Base-by-base conservation (phyloP, 1,140 invertebrate species). In the Zaprionus gabonicus region DNA sequence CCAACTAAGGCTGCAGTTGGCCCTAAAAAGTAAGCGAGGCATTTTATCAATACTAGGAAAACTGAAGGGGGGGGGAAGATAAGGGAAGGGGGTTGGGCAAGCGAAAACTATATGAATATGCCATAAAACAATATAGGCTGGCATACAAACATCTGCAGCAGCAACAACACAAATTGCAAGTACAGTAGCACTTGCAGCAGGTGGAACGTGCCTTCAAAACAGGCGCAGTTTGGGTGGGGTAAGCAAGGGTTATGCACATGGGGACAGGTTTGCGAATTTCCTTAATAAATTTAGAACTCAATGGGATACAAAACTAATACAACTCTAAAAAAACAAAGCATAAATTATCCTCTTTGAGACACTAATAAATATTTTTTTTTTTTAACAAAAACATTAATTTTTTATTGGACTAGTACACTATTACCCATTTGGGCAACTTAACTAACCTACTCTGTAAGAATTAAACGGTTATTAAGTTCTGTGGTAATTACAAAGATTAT, bases 81-180 rank as follows among this genome's bases (percentile, higher is more conserved):
- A 31, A 27, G 38, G 64, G 27, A 27, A 34, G 31, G 67, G 10
- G 68, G 53, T 36, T 46, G 41, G 36, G 27, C 28, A 51, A 57
- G 69, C 65, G 77, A 74, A 81, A 84, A 76, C 81, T 84, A 88
- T 87, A 88, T 88, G 85, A 88, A 87, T 87, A 88, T 87, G 84
- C 84, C 84, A 84, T 87, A 87, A 87, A 87, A 87, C 84, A 87
- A 87, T 87, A 87, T 87, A 87, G 84, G 85, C 85, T 84, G 84
- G 46, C 63, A 58, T 36, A 71, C 73, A 53, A 76, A 76, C 73
- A 76, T 76, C 68, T 76, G 73, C 73, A 75, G 34, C 62, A 69
- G 36, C 28, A 82, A 66, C 36, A 73, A 44, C 71, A 76, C 57
- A 49, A 76, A 67, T 58, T 78, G 68, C 63, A 78, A 56, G n/a